These are phyloP conservation scores for Talpa occidentalis DNA, from an alignment of 2,113 vertebrate genomes.

Conservation along the genomic window DNA sequence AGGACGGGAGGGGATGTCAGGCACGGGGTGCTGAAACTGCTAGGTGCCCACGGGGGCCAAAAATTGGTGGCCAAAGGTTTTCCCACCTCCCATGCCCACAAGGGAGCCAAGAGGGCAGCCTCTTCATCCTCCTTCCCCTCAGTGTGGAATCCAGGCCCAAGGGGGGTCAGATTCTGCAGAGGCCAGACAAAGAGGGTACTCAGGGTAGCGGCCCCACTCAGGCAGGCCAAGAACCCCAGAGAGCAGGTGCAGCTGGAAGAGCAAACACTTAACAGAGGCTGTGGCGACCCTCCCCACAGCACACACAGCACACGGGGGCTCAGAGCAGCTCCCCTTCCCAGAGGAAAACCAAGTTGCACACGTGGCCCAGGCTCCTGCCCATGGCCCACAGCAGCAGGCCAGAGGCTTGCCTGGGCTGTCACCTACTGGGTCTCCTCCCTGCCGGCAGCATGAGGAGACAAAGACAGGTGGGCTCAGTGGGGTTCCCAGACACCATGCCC, in stretches of 20 bases:
- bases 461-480: conserved; percentile 54
- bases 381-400: background rate
- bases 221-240: background rate
- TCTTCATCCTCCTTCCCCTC: conserved; percentile 57
- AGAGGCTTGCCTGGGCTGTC: background rate
- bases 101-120: background rate
- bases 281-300: background rate
- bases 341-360: conserved; percentile 52
- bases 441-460: conserved; percentile 85
- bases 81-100: conserved; percentile 8
- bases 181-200: conserved; percentile 61
- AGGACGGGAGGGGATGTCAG: background rate
- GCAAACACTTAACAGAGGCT: background rate
- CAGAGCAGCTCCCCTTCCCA: conserved; percentile 4
- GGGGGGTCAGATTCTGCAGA: conserved; percentile 62
- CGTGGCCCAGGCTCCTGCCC: background rate
- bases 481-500: background rate
- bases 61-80: background rate
- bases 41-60: background rate
- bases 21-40: background rate
- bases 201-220: background rate
- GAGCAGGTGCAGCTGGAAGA: background rate
- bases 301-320: background rate
- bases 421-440: conserved; percentile 90
- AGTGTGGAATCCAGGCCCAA: conserved; percentile 14